phyloP scores from a whole-genome alignment of 2,113 vertebrate species.

The zebrafish (Danio rerio) region DNA sequence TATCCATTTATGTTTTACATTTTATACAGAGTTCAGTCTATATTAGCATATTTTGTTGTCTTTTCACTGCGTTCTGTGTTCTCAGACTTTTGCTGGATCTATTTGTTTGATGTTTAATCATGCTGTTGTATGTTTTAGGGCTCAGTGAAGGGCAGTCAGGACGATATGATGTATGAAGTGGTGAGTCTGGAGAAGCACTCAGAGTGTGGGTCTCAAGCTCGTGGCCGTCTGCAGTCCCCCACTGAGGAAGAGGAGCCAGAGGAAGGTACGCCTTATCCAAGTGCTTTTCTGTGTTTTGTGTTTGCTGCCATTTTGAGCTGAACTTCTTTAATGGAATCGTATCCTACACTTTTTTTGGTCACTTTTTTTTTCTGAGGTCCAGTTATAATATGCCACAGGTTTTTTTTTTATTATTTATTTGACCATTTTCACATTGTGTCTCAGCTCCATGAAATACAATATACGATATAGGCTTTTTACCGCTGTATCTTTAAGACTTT shows the following conservation, averaged over 20 bases:
- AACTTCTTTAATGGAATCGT: background rate
- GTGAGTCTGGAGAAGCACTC: constrained; percentile 90
- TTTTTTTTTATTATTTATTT: background rate
- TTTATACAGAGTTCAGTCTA: no score
- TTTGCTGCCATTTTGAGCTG: background rate
- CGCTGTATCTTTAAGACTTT: background rate
- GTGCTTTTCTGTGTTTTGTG: constrained; percentile 28
- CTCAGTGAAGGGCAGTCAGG: constrained; percentile 79
- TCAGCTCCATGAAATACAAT: background rate
- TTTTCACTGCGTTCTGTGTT: no score
- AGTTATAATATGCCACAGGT: background rate
- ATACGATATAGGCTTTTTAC: background rate
- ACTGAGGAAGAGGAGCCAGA: constrained; percentile 91
- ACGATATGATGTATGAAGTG: constrained; percentile 92
- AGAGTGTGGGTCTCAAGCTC: constrained; percentile 79
- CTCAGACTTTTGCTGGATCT: background rate
- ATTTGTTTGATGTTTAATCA: constrained; percentile 14
- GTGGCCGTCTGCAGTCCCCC: constrained; percentile 76
- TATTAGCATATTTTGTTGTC: no score
- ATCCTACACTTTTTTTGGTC: background rate
- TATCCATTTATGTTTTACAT: no score
- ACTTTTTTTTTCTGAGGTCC: background rate
- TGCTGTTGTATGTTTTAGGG: constrained; percentile 72
- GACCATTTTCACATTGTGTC: background rate
- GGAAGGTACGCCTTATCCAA: constrained; percentile 81